A percentile compares a stretch with the other conserved stretches of the same genome.
These are phyloP conservation scores for Trogon melanurus DNA, from an alignment of 2,113 vertebrate species.

Conservation along the genomic window DNA sequence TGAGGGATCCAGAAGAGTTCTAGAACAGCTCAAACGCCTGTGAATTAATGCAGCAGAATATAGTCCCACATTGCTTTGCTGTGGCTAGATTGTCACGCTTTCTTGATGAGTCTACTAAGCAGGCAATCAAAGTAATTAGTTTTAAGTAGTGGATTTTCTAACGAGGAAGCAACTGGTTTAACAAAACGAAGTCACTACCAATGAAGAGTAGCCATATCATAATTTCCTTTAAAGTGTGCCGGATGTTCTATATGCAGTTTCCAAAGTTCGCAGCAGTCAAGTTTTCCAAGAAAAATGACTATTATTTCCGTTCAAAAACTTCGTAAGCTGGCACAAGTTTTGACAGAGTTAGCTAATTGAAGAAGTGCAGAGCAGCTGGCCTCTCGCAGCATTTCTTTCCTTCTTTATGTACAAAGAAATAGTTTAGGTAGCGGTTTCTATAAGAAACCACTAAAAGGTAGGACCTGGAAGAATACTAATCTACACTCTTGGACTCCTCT, in stretches of 20 bases:
- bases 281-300: neutral
- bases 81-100: neutral
- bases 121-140: neutral
- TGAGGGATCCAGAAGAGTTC: neutral
- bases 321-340: neutral
- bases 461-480: neutral
- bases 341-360: neutral
- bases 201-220: neutral
- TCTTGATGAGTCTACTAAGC: neutral
- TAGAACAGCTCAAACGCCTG: neutral
- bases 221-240: neutral
- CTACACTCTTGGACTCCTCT: neutral
- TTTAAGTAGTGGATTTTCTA: neutral
- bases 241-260: neutral
- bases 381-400: neutral
- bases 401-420: neutral
- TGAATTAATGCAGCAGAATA: neutral
- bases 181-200: neutral
- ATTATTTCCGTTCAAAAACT: neutral
- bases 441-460: neutral
- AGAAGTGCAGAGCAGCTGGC: neutral
- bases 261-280: neutral
- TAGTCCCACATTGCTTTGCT: neutral
- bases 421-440: neutral
- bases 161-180: neutral